Evolutionary conservation across 2,888 invertebrate genomes (phyloP), one percentile per base, ranked within the genome.

Genomic region (Coremacera marginata): DNA sequence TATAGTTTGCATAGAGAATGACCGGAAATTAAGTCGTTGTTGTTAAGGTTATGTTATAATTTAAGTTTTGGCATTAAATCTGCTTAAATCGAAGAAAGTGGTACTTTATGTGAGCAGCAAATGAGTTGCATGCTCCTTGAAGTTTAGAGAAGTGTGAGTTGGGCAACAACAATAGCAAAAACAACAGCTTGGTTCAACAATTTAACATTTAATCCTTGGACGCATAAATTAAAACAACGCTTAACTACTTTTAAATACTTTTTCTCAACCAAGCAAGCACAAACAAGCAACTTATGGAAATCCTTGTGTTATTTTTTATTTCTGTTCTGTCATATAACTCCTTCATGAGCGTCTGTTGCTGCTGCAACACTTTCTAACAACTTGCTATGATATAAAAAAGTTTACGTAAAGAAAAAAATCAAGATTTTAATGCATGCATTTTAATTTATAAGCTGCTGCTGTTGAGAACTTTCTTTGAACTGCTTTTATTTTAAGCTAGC

Each of bases 361-460:
- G 44, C 3, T 60, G 14, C 27, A 25, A 27, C 60, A 25, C 60
- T 19, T 25, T 60, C 60, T 60, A 27, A 25, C 19, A 27, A 22
- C 27, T 25, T 19, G 25, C 16, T 14, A 25, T 11, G 27, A 7
- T 60, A 60, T 19, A 60, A 60, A 60, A 25, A 60, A 60, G 57
- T 60, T 60, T 25, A 11, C 14, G 11, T 5, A 7, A n/a, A 31
- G 31, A 51, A 70, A 70, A n/a, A 70, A 70, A 8, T 44, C 11
- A 62, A 74, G 67, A 51, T 65, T 86, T 86, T 86, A 86, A 86
- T 86, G 85, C 80, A 82, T 86, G 86, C 83, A 86, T 86, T 86
- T 86, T 86, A 86, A 86, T 86, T 86, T 86, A 84, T 86, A 85
- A 85, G 74, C 74, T 74, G 62, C 44, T 49, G 68, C 31, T 70